Conservation (phyloP, 2,888 invertebrate genomes). For the Clistopyga incitator region DNA sequence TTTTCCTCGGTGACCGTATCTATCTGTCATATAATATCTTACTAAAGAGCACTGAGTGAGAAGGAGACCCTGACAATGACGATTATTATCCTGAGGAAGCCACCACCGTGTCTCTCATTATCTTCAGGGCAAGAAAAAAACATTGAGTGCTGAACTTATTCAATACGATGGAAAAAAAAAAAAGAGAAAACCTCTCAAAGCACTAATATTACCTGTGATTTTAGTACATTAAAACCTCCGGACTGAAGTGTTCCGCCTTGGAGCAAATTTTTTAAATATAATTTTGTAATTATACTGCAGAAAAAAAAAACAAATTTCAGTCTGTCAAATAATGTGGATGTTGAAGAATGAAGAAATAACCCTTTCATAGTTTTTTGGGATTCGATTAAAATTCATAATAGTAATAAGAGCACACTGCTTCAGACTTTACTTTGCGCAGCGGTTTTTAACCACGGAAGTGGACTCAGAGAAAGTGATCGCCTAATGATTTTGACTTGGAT, state of each 20-base stretch:
- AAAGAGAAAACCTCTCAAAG: neutral
- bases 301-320: too few relatives aligned
- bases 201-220: neutral
- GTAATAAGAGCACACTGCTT: too few relatives aligned
- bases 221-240: neutral
- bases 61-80: conserved; percentile 12
- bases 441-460: too few relatives aligned
- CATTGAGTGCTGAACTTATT: conserved; percentile 1
- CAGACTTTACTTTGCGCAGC: too few relatives aligned
- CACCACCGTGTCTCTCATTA: neutral
- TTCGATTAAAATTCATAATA: too few relatives aligned
- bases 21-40: neutral
- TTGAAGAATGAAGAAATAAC: too few relatives aligned
- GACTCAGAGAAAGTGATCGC: neutral
- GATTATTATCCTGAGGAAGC: neutral
- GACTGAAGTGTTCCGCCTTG: too few relatives aligned
- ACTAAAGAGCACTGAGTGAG: neutral
- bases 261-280: neutral
- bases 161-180: neutral
- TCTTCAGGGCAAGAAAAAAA: neutral
- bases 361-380: too few relatives aligned
- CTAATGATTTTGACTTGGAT: neutral
- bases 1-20: conserved; percentile 7
- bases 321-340: too few relatives aligned
- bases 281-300: neutral